A percentile compares a stretch with the other conserved stretches of the same genome.
These are phyloP conservation scores for Araneus ventricosus DNA, from an alignment of 1,140 invertebrate species.

Conservation along the genomic window DNA sequence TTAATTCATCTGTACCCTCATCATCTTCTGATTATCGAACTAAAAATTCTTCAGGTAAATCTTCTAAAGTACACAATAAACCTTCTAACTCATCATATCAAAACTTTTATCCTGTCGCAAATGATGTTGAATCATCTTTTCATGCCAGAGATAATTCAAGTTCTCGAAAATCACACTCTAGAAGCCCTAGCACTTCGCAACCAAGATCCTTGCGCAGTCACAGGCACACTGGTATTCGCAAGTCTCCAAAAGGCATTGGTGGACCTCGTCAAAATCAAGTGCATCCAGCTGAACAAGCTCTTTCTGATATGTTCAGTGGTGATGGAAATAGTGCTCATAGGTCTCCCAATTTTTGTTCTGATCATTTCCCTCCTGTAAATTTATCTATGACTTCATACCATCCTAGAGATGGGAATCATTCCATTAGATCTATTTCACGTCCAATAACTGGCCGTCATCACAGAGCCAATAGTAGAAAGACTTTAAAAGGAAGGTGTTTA, in stretches of 20 bases:
- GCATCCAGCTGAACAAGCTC: too few species aligned
- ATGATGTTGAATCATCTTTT: background rate
- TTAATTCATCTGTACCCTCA: background rate
- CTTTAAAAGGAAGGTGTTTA: background rate
- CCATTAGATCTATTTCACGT: background rate
- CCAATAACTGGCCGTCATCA: background rate
- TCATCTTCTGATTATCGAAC: background rate
- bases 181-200: background rate
- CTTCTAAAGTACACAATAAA: background rate
- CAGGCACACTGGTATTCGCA: background rate
- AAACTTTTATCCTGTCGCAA: background rate
- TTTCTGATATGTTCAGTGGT: too few species aligned
- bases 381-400: background rate
- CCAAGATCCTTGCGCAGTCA: background rate
- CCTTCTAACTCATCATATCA: background rate
- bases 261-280: background rate
- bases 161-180: background rate
- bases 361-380: too few species aligned
- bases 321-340: too few species aligned
- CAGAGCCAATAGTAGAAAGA: background rate
- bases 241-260: background rate
- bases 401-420: background rate
- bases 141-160: background rate
- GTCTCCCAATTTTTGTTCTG: too few species aligned
- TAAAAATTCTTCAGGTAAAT: background rate